A percentile compares a stretch with the other conserved stretches of the same genome.
These are phyloP conservation scores for Mastomys natalensis DNA, from an alignment of 2,113 vertebrate genomes.

Conservation along the genomic window DNA sequence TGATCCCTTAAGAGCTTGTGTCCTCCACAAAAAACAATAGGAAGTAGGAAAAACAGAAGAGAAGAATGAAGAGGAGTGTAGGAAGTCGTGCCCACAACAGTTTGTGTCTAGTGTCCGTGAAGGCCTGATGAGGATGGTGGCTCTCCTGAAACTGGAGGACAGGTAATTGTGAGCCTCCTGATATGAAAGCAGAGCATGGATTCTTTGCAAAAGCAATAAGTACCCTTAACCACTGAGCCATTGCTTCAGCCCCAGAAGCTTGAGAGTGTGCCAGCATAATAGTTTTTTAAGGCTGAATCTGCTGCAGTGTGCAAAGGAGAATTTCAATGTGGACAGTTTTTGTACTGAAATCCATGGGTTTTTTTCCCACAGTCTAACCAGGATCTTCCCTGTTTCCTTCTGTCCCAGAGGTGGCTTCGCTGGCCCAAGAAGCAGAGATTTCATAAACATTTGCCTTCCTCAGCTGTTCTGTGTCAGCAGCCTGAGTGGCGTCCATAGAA, in stretches of 20 bases:
- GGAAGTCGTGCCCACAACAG: rapidly evolving
- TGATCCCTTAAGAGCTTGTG: rapidly evolving
- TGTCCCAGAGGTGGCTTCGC: rapidly evolving
- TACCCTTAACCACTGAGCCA: not conserved
- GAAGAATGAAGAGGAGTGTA: rapidly evolving
- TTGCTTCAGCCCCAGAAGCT: not conserved
- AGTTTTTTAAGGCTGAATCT: rapidly evolving
- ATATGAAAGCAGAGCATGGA: not conserved
- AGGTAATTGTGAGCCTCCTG: not conserved
- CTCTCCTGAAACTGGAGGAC: not conserved
- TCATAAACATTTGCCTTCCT: not conserved
- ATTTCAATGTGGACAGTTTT: rapidly evolving
- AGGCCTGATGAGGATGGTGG: no score
- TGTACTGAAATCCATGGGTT: rapidly evolving
- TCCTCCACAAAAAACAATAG: not conserved
- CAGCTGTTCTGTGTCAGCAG: no score
- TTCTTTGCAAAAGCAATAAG: not conserved
- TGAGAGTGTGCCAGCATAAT: no score
- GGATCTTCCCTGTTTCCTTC: not conserved
- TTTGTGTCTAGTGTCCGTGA: not conserved
- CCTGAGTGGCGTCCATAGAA: not conserved
- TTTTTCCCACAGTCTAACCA: rapidly evolving
- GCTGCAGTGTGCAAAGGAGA: rapidly evolving
- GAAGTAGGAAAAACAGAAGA: rapidly evolving
- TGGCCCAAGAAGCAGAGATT: not conserved